Base-by-base conservation (phyloP, 35 echinoderm and acorn worm genomes). In the Ophioderma brevispina region DNA sequence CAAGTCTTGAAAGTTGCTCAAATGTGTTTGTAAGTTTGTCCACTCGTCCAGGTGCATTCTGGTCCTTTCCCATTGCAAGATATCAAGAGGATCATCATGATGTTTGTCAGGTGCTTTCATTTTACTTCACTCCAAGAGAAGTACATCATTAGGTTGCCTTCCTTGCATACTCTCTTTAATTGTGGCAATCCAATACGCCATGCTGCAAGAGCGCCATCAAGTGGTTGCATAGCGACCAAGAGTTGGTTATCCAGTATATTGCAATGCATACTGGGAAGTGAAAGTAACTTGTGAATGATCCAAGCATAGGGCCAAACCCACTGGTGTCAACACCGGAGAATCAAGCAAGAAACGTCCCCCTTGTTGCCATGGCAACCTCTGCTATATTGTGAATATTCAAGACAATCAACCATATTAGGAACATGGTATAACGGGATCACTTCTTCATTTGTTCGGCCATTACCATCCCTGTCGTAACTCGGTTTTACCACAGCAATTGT, bases 201-300 rank as follows among this genome's bases (percentile, higher is more conserved):
- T n/a, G n/a, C n/a, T n/a, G n/a, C n/a, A 89, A 77, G 30, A 93
- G 28, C 10, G 92, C 86, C 34, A 32, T 21, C 4, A 84, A 34
- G 38, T 89, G 92, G 31, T 32, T 63, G 0, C 82, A 38, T 33
- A 63, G 42, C 0, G 81, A 80, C 78, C 37, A 40, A 6, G 86
- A 64, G 79, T 89, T 78, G 28, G 31, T 75, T 32, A 93, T 42
- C 80, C 86, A 93, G 76, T 84, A 89, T 13, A 84, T 0, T 0
- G 81, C 88, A 3, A 79, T 80, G 1, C 80, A 18, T 0, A 78
- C 36, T 8, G 83, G 79, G 1, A 93, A 76, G 21, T 93, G 92
- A 41, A 93, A 93, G 11, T 13, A 28, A 36, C 32, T 37, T 39
- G 92, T 86, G 37, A 93, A 50, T 31, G 32, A 31, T 36, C 31